These are phyloP conservation scores for Cladopsammia gracilis DNA, from an alignment of 64 coral and sea anemone species.

Conservation along the genomic window DNA sequence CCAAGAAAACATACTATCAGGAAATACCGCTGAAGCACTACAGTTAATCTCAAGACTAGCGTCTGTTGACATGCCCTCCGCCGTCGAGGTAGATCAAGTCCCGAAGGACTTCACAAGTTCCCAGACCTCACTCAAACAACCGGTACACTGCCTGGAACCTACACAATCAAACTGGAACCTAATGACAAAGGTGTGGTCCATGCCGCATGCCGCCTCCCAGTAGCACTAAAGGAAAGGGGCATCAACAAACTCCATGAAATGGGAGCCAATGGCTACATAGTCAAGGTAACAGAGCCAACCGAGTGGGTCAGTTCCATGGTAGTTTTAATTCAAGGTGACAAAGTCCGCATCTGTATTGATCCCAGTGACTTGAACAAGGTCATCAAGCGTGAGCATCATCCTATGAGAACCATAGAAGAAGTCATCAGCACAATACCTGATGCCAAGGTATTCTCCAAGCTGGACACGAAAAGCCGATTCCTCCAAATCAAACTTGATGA, in stretches of 20 bases:
- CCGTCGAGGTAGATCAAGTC: no score
- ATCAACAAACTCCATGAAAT: no score
- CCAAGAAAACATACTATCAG: no score
- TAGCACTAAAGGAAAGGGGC: constrained; percentile 72
- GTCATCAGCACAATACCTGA: constrained; percentile 60
- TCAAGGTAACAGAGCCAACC: no score
- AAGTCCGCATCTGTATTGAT: constrained; percentile 70
- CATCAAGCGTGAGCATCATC: constrained; percentile 62
- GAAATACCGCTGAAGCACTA: no score
- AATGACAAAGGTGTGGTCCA: constrained; percentile 63
- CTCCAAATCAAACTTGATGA: constrained; percentile 35
- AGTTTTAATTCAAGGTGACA: constrained; percentile 52
- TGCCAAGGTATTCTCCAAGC: constrained; percentile 42
- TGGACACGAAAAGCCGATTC: constrained; percentile 52
- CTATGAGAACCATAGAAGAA: constrained; percentile 64
- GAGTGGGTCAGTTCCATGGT: constrained; percentile 80
- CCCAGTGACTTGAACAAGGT: constrained; percentile 67
- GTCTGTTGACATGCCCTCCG: no score
- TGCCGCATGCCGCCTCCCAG: constrained; percentile 29
- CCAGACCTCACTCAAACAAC: no score
- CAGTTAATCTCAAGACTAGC: no score
- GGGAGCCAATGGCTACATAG: no score
- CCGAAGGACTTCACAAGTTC: no score
- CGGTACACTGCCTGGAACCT: constrained; percentile 68
- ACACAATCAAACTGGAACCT: constrained; percentile 65